A percentile compares a stretch with the other conserved stretches of the same genome.
These are phyloP conservation scores for Valencia hispanica DNA, from an alignment of 2,797 vertebrate genomes.

Conservation along the genomic window DNA sequence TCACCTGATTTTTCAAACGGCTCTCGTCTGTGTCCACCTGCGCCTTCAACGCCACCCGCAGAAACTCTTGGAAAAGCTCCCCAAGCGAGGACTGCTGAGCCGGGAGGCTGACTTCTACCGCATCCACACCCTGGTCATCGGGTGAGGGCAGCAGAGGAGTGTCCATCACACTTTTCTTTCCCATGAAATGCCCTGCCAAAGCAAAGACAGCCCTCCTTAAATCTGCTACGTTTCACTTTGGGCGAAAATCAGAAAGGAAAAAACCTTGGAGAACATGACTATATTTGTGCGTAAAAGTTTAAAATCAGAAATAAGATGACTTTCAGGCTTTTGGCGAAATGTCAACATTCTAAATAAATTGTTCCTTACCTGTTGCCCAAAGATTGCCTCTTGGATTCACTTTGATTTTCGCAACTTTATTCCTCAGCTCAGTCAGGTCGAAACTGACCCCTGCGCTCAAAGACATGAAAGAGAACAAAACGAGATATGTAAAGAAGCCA, in stretches of 20 bases:
- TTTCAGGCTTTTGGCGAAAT: not conserved
- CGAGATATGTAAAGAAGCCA: slow-evolving; percentile 73
- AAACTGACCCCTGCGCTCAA: slow-evolving; percentile 80
- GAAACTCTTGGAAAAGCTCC: slow-evolving; percentile 82
- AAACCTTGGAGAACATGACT: not conserved
- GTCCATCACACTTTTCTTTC: slow-evolving; percentile 89
- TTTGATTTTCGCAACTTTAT: slow-evolving; percentile 88
- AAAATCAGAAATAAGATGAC: not conserved
- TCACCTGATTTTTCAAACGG: slow-evolving; percentile 79
- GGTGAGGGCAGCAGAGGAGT: slow-evolving; percentile 66
- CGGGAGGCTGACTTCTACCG: slow-evolving; percentile 52
- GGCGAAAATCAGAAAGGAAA: not conserved
- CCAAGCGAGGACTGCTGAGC: slow-evolving; percentile 67
- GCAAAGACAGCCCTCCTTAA: slow-evolving; percentile 8
- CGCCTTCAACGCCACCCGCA: slow-evolving; percentile 80
- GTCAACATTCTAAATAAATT: not conserved
- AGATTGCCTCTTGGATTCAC: slow-evolving; percentile 91
- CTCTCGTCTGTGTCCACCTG: slow-evolving; percentile 74
- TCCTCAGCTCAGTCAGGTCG: slow-evolving; percentile 84
- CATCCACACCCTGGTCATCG: slow-evolving; percentile 52
- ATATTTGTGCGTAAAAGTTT: not conserved
- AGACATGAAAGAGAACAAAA: slow-evolving; percentile 82
- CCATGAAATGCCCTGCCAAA: slow-evolving; percentile 91
- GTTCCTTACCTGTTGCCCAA: slow-evolving; percentile 91
- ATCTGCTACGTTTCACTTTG: not conserved